Evolutionary conservation across 1,140 invertebrate genomes (phyloP).

Genomic region (Zaprionus tsacasi): DNA sequence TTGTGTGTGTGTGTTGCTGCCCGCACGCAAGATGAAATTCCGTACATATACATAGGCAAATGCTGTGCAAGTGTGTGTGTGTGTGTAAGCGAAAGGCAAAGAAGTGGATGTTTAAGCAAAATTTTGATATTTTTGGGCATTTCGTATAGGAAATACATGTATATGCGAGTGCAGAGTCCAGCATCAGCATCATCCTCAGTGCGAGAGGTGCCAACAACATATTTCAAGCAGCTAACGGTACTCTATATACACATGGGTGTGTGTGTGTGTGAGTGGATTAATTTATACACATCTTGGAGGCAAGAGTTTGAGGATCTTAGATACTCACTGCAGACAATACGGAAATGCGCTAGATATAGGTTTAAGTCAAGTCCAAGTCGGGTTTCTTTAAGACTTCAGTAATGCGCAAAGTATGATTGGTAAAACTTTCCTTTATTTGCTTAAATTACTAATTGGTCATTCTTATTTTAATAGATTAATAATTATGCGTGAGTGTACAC

Average conservation of each 20-base stretch:
- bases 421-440: not conserved
- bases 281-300: not conserved
- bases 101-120: constrained; percentile 47
- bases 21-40: constrained; percentile 59
- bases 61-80: constrained; percentile 19
- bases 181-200: not conserved
- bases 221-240: constrained; percentile 1
- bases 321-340: not conserved
- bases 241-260: not conserved
- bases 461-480: too few relatives aligned
- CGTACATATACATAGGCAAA: constrained; percentile 77
- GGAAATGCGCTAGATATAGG: not conserved
- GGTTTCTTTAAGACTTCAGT: not conserved
- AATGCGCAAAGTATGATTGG: not conserved
- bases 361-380: not conserved
- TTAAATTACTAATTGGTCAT: not conserved
- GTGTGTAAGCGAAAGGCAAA: constrained; percentile 44
- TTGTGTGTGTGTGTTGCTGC: constrained; percentile 41
- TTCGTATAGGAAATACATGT: too few relatives aligned
- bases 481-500: too few relatives aligned
- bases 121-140: constrained; percentile 46
- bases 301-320: not conserved
- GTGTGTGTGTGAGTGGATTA: not conserved
- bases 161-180: constrained; percentile 30
- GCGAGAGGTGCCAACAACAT: constrained; percentile 1